Conservation (phyloP, 2,888 invertebrate species). For the Molorchus minor region DNA sequence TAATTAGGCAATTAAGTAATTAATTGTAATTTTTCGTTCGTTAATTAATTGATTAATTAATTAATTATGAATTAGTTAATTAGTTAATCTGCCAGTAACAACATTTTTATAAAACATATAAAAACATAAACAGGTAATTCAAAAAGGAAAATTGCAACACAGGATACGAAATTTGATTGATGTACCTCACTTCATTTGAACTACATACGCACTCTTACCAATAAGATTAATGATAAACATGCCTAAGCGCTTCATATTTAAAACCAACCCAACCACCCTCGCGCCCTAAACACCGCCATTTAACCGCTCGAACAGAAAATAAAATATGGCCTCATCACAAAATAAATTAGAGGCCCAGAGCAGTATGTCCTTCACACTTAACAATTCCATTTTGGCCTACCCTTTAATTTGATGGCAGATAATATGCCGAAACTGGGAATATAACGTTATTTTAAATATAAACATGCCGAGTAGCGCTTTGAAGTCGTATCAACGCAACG, state of each 20-base stretch:
- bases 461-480: not conserved
- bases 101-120: too few species aligned
- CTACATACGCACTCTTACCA: too few species aligned
- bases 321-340: slow-evolving; percentile 9
- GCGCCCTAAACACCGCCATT: not conserved
- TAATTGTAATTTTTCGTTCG: too few species aligned
- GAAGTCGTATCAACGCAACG: not conserved
- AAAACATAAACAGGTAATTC: too few species aligned
- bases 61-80: too few species aligned
- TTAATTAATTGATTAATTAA: too few species aligned
- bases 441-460: slow-evolving; percentile 4
- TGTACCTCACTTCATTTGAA: too few species aligned
- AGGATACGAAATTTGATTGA: too few species aligned
- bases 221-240: not conserved
- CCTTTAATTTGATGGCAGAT: slow-evolving; percentile 12
- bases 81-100: too few species aligned
- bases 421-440: slow-evolving; percentile 16
- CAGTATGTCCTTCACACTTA: slow-evolving; percentile 12
- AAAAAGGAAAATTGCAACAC: too few species aligned
- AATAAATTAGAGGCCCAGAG: slow-evolving; percentile 8
- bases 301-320: not conserved
- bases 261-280: not conserved
- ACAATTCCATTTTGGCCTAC: slow-evolving; percentile 8
- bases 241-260: not conserved
- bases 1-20: too few species aligned